Evolutionary conservation across 2,888 invertebrate genomes (phyloP).

Genomic region (Temnothorax ravouxi): DNA sequence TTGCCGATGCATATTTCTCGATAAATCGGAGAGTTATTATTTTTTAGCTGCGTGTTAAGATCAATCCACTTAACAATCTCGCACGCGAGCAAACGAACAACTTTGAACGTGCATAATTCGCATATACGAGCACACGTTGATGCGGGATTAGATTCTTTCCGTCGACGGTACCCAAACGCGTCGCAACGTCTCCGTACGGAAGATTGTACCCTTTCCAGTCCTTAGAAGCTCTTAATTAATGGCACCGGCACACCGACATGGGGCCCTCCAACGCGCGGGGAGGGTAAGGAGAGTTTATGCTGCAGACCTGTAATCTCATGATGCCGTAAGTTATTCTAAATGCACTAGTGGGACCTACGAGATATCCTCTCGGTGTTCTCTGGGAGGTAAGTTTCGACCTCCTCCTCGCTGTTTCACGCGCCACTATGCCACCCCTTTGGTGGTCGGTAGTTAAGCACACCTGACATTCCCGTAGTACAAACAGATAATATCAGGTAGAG

Average conservation of each 20-base stretch:
- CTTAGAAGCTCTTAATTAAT: constrained; percentile 85
- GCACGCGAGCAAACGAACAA: neutral
- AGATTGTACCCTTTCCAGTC: constrained; percentile 82
- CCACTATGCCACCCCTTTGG: constrained; percentile 70
- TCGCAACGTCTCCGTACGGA: constrained; percentile 68
- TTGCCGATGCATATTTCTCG: neutral
- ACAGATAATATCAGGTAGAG: constrained; percentile 61
- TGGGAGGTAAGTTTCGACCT: constrained; percentile 82
- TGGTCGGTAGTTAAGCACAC: constrained; percentile 77
- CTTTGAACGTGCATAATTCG: constrained; percentile 52
- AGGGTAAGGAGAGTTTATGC: constrained; percentile 83
- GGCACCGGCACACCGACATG: constrained; percentile 74
- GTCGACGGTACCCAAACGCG: constrained; percentile 62
- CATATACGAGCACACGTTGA: constrained; percentile 50
- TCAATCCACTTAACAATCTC: neutral
- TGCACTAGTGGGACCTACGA: constrained; percentile 84
- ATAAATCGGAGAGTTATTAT: neutral
- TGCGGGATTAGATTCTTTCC: constrained; percentile 68
- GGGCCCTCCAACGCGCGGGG: constrained; percentile 63
- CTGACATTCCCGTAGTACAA: constrained; percentile 74
- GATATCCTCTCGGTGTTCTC: constrained; percentile 82
- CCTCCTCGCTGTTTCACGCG: constrained; percentile 71
- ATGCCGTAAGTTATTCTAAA: constrained; percentile 86
- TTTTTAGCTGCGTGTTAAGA: neutral
- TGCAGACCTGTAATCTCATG: constrained; percentile 85